Conservation (phyloP, 2,888 invertebrate species). For the Phasia obesa region DNA sequence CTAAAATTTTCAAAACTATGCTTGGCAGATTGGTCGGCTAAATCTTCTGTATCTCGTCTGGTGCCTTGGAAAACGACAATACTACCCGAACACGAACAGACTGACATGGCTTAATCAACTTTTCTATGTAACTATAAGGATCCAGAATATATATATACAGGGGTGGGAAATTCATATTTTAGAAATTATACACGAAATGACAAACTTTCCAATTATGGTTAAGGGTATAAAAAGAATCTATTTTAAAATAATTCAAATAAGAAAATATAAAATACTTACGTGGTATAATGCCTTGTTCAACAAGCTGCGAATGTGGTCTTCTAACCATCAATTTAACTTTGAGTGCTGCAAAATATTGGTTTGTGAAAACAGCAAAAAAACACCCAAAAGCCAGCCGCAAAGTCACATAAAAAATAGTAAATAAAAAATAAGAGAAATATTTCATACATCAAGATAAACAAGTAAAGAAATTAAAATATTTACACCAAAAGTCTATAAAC, state of each 20-base stretch:
- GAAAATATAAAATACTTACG: constrained; percentile 88
- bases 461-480: constrained; percentile 15
- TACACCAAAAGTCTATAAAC: neutral
- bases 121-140: too few species aligned
- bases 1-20: too few species aligned
- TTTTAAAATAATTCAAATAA: neutral
- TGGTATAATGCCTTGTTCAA: constrained; percentile 99
- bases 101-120: too few species aligned
- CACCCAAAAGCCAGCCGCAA: constrained; percentile 34
- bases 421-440: neutral
- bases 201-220: too few species aligned
- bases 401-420: constrained; percentile 47
- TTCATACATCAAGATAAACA: neutral
- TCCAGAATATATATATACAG: too few species aligned
- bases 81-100: too few species aligned
- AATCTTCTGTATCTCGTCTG: too few species aligned
- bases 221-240: neutral
- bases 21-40: too few species aligned
- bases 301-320: constrained; percentile 96
- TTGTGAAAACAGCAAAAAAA: neutral
- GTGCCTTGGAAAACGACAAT: too few species aligned
- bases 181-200: too few species aligned
- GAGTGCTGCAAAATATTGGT: constrained; percentile 87
- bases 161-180: too few species aligned
- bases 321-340: constrained; percentile 98